These are phyloP conservation scores for Oligia strigilis DNA, from an alignment of 2,888 invertebrate species.

Conservation along the genomic window DNA sequence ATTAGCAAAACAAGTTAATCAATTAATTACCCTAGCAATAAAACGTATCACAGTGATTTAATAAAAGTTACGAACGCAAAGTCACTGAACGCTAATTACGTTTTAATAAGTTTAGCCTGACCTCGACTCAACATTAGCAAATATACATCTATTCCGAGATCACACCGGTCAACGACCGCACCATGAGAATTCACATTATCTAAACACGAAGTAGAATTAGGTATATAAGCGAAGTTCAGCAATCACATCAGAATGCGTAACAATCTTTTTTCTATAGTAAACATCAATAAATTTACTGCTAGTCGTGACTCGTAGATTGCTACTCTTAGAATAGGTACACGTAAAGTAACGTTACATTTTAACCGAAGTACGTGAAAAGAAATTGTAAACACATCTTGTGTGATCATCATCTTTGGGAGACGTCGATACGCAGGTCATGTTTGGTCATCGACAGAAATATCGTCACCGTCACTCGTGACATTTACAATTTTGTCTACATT, in stretches of 20 bases:
- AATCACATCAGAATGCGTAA: slow-evolving; percentile 54
- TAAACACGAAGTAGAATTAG: slow-evolving; percentile 27
- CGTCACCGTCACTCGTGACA: slow-evolving; percentile 59
- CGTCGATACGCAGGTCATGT: slow-evolving; percentile 56
- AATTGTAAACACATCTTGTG: slow-evolving; percentile 70
- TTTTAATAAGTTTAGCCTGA: slow-evolving; percentile 55
- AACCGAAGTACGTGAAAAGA: slow-evolving; percentile 71
- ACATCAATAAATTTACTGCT: slow-evolving; percentile 67
- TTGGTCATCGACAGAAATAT: slow-evolving; percentile 67
- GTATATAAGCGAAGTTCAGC: slow-evolving; percentile 33
- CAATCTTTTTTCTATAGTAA: slow-evolving; percentile 56
- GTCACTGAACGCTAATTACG: slow-evolving; percentile 56
- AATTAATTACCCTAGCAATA: background rate
- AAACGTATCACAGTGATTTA: slow-evolving; percentile 43
- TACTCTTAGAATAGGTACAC: slow-evolving; percentile 56
- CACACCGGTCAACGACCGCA: slow-evolving; percentile 58
- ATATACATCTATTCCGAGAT: slow-evolving; percentile 52
- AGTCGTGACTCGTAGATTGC: slow-evolving; percentile 65
- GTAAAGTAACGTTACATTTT: slow-evolving; percentile 72
- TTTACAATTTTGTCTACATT: slow-evolving; percentile 65
- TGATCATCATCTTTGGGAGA: slow-evolving; percentile 58
- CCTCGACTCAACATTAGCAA: slow-evolving; percentile 38
- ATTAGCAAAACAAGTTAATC: slow-evolving; percentile 4
- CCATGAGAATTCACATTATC: slow-evolving; percentile 59
- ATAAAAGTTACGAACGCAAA: slow-evolving; percentile 39